These are phyloP conservation scores for Cathartes aura DNA, from an alignment of 2,113 vertebrate genomes.

Conservation along the genomic window DNA sequence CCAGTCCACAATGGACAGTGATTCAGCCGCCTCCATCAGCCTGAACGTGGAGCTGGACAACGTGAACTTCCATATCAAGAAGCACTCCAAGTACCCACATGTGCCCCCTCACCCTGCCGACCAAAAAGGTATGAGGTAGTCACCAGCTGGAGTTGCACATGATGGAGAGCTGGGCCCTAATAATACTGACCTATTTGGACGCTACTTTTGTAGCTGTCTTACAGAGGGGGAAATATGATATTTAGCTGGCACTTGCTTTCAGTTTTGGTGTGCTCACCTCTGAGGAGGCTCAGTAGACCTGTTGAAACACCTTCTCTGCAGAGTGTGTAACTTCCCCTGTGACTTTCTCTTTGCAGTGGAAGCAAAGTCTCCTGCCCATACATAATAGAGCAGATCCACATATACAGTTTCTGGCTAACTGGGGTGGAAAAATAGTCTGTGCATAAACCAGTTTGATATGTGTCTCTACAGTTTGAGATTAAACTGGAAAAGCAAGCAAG, in stretches of 20 bases:
- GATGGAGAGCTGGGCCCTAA: constrained; percentile 59
- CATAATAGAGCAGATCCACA: neutral
- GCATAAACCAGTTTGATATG: neutral
- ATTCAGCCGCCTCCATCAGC: constrained; percentile 97
- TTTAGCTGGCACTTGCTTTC: constrained; percentile 49
- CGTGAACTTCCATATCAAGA: constrained; percentile 99
- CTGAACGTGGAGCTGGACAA: constrained; percentile 99
- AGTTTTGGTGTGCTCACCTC: constrained; percentile 30
- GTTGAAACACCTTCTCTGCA: constrained; percentile 53
- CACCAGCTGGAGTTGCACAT: constrained; percentile 68
- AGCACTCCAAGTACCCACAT: constrained; percentile 97
- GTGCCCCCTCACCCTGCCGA: constrained; percentile 90
- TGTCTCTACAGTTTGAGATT: neutral
- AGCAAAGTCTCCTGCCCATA: constrained; percentile 37
- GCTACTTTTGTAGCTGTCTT: constrained; percentile 12
- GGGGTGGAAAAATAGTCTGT: neutral
- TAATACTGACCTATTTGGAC: neutral
- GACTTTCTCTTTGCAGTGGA: constrained; percentile 68
- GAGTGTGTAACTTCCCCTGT: constrained; percentile 80
- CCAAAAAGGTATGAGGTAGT: constrained; percentile 92
- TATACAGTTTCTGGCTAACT: neutral
- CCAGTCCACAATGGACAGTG: constrained; percentile 96
- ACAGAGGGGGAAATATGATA: neutral
- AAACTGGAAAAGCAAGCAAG: neutral
- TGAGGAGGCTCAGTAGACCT: constrained; percentile 24